Evolutionary conservation across 2,888 invertebrate genomes (phyloP).

Genomic region (Synergus itoensis): DNA sequence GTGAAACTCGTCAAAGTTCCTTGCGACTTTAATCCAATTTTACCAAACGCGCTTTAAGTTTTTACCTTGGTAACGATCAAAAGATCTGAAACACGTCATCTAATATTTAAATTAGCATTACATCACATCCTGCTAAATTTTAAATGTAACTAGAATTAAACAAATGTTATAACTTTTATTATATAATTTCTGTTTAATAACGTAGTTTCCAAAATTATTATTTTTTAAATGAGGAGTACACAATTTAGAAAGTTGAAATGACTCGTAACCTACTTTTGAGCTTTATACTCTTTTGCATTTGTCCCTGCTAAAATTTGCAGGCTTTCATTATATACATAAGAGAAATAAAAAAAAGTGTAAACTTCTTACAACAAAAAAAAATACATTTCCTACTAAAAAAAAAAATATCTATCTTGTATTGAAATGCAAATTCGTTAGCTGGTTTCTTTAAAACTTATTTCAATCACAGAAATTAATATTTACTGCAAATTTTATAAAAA

Average conservation of each 20-base stretch:
- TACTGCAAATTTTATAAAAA: neutral
- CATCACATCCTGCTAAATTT: conserved; percentile 6
- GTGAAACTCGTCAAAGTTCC: conserved; percentile 37
- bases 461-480: neutral
- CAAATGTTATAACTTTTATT: neutral
- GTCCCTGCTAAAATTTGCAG: neutral
- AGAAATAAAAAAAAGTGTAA: neutral
- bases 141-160: neutral
- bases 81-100: conserved; percentile 31
- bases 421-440: conserved; percentile 1
- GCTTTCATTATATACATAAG: neutral
- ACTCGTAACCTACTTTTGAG: neutral
- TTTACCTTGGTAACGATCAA: conserved; percentile 4
- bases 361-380: neutral
- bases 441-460: conserved; percentile 3
- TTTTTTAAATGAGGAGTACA: neutral
- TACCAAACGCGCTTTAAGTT: conserved; percentile 34
- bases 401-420: neutral
- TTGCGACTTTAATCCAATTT: conserved; percentile 40
- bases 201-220: too few species aligned
- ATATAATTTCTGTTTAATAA: neutral
- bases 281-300: neutral
- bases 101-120: conserved; percentile 26
- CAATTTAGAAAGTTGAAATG: neutral
- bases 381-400: neutral